These are phyloP conservation scores for Callinectes sapidus DNA, from an alignment of 2,888 invertebrate genomes.

Conservation along the genomic window DNA sequence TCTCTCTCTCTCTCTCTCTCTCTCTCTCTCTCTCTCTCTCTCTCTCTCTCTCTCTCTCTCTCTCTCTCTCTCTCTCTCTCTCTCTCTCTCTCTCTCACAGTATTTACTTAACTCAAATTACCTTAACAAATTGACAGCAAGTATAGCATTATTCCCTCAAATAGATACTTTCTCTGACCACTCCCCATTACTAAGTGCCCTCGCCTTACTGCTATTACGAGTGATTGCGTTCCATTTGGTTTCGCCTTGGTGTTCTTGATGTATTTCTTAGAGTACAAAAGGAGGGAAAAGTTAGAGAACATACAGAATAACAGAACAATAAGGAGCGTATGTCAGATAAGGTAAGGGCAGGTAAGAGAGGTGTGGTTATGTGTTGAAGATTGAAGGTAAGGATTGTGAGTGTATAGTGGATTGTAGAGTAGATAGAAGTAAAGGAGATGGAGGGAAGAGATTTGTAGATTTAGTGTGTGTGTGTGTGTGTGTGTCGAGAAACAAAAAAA, in stretches of 20 bases:
- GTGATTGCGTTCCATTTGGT: background rate
- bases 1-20: conserved; percentile 43
- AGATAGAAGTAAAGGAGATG: no score
- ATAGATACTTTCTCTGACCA: background rate
- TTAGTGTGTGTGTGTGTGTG: no score
- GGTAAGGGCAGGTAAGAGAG: no score
- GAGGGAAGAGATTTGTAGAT: no score
- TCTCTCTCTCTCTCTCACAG: background rate
- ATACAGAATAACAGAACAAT: background rate
- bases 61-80: conserved; percentile 43
- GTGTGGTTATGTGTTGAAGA: no score
- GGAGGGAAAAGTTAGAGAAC: background rate
- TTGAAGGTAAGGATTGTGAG: no score
- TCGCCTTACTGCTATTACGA: background rate
- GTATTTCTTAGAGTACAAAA: background rate
- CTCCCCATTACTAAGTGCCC: background rate
- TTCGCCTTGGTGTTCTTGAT: background rate
- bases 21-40: conserved; percentile 49
- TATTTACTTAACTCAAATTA: background rate
- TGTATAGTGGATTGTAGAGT: no score
- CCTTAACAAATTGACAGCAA: background rate
- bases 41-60: conserved; percentile 43
- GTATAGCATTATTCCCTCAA: background rate
- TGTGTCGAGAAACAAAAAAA: no score
- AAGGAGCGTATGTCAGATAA: no score